Percentiles rank a stretch among this genome's conserved stretches.
Evolutionary conservation across 1,140 invertebrate species (phyloP).

Genomic region (Orchestia grillus): DNA sequence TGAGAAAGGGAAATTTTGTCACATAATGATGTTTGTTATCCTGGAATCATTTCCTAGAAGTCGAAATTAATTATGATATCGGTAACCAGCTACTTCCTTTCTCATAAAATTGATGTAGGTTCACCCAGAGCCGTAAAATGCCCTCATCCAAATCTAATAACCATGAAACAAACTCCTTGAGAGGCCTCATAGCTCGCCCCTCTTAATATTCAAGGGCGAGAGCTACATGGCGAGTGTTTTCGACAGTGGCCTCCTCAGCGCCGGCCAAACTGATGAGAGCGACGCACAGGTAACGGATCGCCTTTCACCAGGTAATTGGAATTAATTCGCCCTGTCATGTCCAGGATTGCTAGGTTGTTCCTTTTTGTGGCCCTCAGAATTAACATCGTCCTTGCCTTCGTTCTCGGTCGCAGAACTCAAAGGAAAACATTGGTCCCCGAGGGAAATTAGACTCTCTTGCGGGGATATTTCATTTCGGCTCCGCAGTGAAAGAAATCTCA

Average conservation of each 20-base stretch:
- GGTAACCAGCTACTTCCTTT: neutral
- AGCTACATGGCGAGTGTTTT: neutral
- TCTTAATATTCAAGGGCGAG: neutral
- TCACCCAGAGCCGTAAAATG: neutral
- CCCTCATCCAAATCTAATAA: neutral
- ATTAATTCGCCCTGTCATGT: slow-evolving; percentile 43
- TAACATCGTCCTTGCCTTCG: slow-evolving; percentile 33
- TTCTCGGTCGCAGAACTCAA: neutral
- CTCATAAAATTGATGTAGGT: neutral
- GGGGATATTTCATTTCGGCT: neutral
- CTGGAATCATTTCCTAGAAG: too few species aligned
- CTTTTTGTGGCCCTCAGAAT: slow-evolving; percentile 25
- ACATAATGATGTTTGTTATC: too few species aligned
- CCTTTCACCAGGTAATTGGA: slow-evolving; percentile 46
- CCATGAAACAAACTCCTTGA: neutral
- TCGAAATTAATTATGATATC: too few species aligned
- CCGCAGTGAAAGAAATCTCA: neutral
- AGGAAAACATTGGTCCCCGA: slow-evolving; percentile 31
- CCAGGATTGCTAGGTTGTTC: slow-evolving; percentile 44
- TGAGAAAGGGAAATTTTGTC: too few species aligned
- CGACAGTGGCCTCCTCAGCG: neutral
- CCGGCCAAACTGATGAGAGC: neutral
- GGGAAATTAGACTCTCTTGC: slow-evolving; percentile 25
- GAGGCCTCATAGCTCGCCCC: neutral
- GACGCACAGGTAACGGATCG: neutral